Conservation (phyloP, 2,888 invertebrate species). For the Octodonta nipae region DNA sequence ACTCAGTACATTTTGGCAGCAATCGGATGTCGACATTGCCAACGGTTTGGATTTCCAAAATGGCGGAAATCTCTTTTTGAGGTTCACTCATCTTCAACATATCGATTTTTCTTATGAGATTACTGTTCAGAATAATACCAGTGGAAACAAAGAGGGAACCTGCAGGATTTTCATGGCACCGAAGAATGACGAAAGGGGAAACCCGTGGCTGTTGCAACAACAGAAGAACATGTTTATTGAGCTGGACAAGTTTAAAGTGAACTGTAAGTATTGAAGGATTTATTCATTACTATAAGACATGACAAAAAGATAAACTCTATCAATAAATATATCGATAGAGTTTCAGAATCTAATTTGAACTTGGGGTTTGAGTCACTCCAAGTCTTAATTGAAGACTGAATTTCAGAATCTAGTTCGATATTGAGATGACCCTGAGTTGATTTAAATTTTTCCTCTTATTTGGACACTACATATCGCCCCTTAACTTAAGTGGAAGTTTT, state of each 20-base stretch:
- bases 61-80: conserved; percentile 48
- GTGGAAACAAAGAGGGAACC: conserved; percentile 41
- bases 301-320: no score
- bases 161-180: conserved; percentile 60
- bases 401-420: no score
- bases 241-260: conserved; percentile 55
- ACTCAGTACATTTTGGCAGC: conserved; percentile 64
- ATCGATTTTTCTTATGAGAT: conserved; percentile 51
- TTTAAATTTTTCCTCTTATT: no score
- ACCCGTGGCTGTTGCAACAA: conserved; percentile 46
- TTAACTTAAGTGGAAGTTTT: no score
- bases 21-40: conserved; percentile 61
- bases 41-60: conserved; percentile 74
- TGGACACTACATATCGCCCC: no score
- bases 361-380: no score
- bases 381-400: no score
- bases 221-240: conserved; percentile 57
- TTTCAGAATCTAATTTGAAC: no score
- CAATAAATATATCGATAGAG: no score
- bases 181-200: conserved; percentile 49
- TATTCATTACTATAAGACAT: no score
- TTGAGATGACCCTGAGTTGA: no score
- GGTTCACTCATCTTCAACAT: conserved; percentile 66
- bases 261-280: conserved; percentile 45
- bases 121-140: conserved; percentile 31